Percentiles rank a stretch among this genome's conserved stretches.
Evolutionary conservation across 2,113 vertebrate genomes (phyloP).

Genomic region (Phocoena sinus): DNA sequence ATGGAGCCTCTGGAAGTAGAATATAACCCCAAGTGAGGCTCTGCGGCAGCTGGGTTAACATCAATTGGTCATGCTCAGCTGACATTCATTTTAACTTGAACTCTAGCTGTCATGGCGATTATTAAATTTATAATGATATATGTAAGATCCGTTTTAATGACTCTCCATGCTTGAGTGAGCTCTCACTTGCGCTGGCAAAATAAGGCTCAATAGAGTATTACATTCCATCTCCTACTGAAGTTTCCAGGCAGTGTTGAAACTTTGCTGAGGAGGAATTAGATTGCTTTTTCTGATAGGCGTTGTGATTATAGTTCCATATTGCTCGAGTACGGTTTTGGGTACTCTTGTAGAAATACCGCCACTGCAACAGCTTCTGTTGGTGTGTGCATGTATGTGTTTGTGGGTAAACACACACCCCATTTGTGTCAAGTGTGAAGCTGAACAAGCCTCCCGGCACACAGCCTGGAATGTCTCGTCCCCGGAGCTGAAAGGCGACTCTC

Average conservation of each 20-base stretch:
- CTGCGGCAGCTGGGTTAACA: slow-evolving; percentile 85
- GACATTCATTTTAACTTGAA: slow-evolving; percentile 88
- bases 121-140: slow-evolving; percentile 89
- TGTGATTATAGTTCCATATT: background rate
- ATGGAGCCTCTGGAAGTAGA: slow-evolving; percentile 76
- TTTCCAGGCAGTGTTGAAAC: slow-evolving; percentile 64
- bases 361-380: slow-evolving; percentile 61
- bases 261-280: slow-evolving; percentile 52
- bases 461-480: slow-evolving; percentile 65
- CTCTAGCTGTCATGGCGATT: slow-evolving; percentile 86
- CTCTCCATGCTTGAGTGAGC: slow-evolving; percentile 78
- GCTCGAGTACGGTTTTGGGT: background rate
- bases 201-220: slow-evolving; percentile 81
- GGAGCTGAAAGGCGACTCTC: slow-evolving; percentile 54
- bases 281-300: slow-evolving; percentile 47
- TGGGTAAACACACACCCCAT: slow-evolving; percentile 70
- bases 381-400: slow-evolving; percentile 61
- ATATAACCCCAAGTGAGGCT: slow-evolving; percentile 82
- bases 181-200: slow-evolving; percentile 79
- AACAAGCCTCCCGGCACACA: slow-evolving; percentile 59
- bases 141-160: slow-evolving; percentile 85
- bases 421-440: slow-evolving; percentile 70
- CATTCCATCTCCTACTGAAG: slow-evolving; percentile 78
- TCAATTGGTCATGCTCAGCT: slow-evolving; percentile 88
- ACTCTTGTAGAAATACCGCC: slow-evolving; percentile 45